These are phyloP conservation scores for Malacosoma neustria DNA, from an alignment of 2,888 invertebrate genomes.

Conservation along the genomic window DNA sequence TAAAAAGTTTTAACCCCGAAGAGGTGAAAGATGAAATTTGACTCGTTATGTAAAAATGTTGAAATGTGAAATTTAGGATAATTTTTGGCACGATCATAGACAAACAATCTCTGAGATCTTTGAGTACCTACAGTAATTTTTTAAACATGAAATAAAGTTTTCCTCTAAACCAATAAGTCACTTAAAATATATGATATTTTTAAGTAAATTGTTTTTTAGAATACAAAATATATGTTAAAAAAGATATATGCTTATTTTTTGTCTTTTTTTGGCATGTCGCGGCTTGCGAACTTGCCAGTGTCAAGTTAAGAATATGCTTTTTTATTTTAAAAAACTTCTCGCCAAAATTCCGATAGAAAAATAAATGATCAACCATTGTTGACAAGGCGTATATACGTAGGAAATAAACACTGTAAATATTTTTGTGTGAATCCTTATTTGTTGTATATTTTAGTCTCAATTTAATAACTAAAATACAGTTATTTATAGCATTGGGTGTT, in stretches of 20 bases:
- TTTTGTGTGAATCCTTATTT: too few relatives aligned
- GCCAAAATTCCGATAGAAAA: too few relatives aligned
- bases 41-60: constrained; percentile 49
- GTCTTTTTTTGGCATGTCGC: too few relatives aligned
- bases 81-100: neutral
- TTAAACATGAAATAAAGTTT: neutral
- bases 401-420: too few relatives aligned
- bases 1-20: constrained; percentile 58
- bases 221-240: neutral
- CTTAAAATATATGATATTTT: neutral
- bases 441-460: too few relatives aligned
- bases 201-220: neutral
- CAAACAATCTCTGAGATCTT: constrained; percentile 7
- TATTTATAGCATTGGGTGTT: too few relatives aligned
- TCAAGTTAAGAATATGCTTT: too few relatives aligned
- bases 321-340: too few relatives aligned
- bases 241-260: neutral
- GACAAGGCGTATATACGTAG: too few relatives aligned
- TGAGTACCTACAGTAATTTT: constrained; percentile 1
- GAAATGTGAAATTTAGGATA: constrained; percentile 41
- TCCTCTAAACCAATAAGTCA: neutral
- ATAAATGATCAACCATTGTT: too few relatives aligned
- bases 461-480: too few relatives aligned
- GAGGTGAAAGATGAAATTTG: constrained; percentile 60
- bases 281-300: too few relatives aligned